These are phyloP conservation scores for Anagrus nilaparvatae DNA, from an alignment of 1,140 invertebrate genomes.

Conservation along the genomic window DNA sequence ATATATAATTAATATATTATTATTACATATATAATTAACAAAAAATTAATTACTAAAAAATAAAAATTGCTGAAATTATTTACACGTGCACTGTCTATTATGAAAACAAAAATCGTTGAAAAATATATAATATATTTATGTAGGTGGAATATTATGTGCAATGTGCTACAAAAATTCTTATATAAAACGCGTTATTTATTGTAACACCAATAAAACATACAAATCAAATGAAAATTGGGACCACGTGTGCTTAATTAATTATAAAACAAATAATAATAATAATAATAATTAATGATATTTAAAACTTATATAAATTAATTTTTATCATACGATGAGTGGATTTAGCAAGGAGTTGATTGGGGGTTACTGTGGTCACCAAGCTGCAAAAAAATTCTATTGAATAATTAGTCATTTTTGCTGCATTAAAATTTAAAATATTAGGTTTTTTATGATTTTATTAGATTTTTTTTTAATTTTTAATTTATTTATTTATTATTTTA, in stretches of 20 bases:
- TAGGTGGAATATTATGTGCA: slow-evolving; percentile 17
- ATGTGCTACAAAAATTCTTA: too few species aligned
- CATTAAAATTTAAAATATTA: too few species aligned
- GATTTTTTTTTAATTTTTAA: slow-evolving; percentile 23
- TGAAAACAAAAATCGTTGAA: slow-evolving; percentile 14
- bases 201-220: background rate
- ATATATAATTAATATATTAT: too few species aligned
- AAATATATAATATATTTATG: slow-evolving; percentile 11
- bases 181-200: too few species aligned
- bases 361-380: slow-evolving; percentile 44
- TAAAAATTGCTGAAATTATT: slow-evolving; percentile 35
- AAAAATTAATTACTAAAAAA: too few species aligned
- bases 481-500: slow-evolving; percentile 18
- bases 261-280: background rate
- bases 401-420: slow-evolving; percentile 20
- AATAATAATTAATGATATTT: slow-evolving; percentile 9
- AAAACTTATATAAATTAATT: too few species aligned
- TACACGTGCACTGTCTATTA: slow-evolving; percentile 35
- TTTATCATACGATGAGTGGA: slow-evolving; percentile 24
- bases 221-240: slow-evolving; percentile 3
- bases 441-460: slow-evolving; percentile 19
- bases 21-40: too few species aligned
- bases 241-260: slow-evolving; percentile 12
- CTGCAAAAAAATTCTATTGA: slow-evolving; percentile 28
- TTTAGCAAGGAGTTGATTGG: slow-evolving; percentile 37